Base-by-base conservation (phyloP, 1,140 invertebrate genomes). In the Temnothorax longispinosus region DNA sequence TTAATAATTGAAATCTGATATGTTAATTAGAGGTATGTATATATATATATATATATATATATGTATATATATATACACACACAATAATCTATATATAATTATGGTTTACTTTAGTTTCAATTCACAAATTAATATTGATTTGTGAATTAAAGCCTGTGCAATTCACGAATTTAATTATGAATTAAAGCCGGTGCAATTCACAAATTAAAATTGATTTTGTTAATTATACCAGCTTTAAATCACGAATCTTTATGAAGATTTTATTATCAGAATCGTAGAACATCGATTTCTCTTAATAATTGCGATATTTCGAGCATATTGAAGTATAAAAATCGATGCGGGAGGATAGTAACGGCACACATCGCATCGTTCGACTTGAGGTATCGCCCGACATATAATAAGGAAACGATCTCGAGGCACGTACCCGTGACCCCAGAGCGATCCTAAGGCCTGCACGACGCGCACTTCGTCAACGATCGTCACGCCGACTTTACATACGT, bases 401-500 rank as follows among this genome's bases (percentile, higher is more conserved):
- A 92, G 91, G 89, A 92, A 92, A 87, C 88, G 91, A 92, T 87
- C 85, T 86, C 47, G 65, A 47, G 60, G 52, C 56, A 54, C 60
- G 84, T 60, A 78, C 32, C 64, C 81, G 86, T 91, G 89, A 91
- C 87, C 89, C 52, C 72, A 27, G 1, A 35, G 18, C 82, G 90
- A 88, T 84, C 52, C 21, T 44, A 10, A 60, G 81, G 82, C 82
- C 41, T 15, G 67, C 84, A 85, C 87, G 87, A 91, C 85, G 64
- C 35, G 50, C 78, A 72, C 35, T 65, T 88, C 91, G 91, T 92
- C 88, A 87, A 93, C 91, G 90, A 87, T 89, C 89, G 91, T 93
- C 91, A 93, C 92, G 91, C 85, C 86, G 71, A 87, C 92, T 93
- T 93, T 92, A 91, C 92, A 93, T 93, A 93, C 89, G 91, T 82